Conservation (phyloP, 2,113 vertebrate species). For the Xiphias gladius region DNA sequence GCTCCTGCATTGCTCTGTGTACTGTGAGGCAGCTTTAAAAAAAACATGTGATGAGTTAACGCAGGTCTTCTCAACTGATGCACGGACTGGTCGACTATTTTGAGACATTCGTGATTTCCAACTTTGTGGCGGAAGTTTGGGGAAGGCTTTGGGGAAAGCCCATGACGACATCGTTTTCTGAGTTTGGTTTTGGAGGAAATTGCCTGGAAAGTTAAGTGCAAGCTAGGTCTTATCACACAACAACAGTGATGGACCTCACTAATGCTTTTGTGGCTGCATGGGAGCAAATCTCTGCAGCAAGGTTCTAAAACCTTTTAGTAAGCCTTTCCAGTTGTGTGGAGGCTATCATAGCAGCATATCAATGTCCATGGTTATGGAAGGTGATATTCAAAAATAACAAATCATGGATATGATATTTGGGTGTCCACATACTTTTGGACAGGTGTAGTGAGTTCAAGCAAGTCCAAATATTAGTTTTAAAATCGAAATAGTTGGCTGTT, state of each 20-base stretch:
- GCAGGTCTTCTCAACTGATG: too few species aligned
- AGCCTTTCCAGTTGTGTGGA: neutral
- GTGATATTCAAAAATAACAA: neutral
- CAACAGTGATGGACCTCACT: too few species aligned
- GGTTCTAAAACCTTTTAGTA: neutral
- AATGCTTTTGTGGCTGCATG: neutral
- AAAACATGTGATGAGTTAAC: too few species aligned
- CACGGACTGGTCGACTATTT: too few species aligned
- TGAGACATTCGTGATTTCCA: too few species aligned
- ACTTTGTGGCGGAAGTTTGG: too few species aligned
- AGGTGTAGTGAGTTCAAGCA: too few species aligned
- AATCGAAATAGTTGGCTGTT: slow-evolving; percentile 6
- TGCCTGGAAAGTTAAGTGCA: neutral
- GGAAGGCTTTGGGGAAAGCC: neutral
- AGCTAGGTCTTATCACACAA: neutral
- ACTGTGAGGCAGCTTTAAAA: too few species aligned
- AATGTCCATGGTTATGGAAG: neutral
- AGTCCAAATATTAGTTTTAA: neutral
- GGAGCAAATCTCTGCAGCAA: neutral
- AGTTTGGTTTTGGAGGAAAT: neutral
- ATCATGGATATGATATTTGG: neutral
- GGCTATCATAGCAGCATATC: neutral
- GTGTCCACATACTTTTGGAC: neutral
- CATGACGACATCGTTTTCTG: neutral
- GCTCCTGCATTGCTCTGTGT: too few species aligned